These are phyloP conservation scores for Muschampia staudingeri DNA, from an alignment of 2,888 invertebrate genomes.

Conservation along the genomic window DNA sequence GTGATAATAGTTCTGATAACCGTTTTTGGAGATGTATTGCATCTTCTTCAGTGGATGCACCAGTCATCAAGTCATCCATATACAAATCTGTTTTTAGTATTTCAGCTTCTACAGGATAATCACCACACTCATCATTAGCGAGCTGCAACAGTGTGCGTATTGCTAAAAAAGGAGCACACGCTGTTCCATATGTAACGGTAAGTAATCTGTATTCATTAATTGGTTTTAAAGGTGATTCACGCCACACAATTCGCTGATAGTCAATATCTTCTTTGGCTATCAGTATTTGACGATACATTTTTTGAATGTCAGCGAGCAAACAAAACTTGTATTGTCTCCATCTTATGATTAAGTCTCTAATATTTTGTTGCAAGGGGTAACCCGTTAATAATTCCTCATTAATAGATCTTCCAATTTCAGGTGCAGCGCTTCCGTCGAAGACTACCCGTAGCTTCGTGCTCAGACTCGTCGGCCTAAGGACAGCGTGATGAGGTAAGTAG, in stretches of 20 bases:
- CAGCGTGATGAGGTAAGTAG: constrained; percentile 67
- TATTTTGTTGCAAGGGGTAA: constrained; percentile 55
- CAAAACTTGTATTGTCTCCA: constrained; percentile 61
- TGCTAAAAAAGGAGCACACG: constrained; percentile 50
- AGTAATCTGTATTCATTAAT: constrained; percentile 49
- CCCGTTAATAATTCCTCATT: constrained; percentile 44
- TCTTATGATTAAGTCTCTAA: constrained; percentile 58
- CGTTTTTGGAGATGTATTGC: constrained; percentile 11
- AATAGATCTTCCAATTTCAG: constrained; percentile 59
- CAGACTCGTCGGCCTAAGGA: constrained; percentile 52
- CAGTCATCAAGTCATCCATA: constrained; percentile 51
- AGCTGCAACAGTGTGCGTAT: constrained; percentile 28
- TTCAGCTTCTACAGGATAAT: constrained; percentile 9
- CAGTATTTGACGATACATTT: constrained; percentile 64
- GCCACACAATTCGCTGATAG: constrained; percentile 59
- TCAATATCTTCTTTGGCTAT: constrained; percentile 50
- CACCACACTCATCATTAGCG: not conserved
- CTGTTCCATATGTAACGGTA: constrained; percentile 51
- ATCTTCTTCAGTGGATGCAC: constrained; percentile 20
- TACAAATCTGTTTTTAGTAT: constrained; percentile 41
- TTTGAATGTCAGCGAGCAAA: constrained; percentile 63
- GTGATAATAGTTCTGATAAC: not conserved
- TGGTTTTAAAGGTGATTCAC: constrained; percentile 33
- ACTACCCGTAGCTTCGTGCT: constrained; percentile 65
- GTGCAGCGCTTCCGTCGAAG: constrained; percentile 63